These are phyloP conservation scores for Macaria liturata DNA, from an alignment of 2,888 invertebrate species.

Conservation along the genomic window DNA sequence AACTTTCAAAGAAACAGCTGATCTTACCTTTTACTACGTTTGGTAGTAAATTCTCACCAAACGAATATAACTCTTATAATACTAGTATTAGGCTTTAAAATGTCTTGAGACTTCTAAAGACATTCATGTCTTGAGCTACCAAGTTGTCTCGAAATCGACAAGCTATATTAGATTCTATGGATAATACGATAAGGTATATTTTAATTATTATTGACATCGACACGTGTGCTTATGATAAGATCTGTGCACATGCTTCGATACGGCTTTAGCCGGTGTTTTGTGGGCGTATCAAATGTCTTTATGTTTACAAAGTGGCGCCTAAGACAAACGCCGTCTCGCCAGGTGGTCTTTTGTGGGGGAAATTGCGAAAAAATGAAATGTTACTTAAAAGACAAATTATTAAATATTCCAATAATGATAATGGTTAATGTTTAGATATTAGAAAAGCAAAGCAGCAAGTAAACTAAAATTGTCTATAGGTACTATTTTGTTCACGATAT, in stretches of 20 bases:
- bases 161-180: slow-evolving; percentile 16
- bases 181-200: slow-evolving; percentile 6
- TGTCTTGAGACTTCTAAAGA: slow-evolving; percentile 3
- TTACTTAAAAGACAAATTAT: too few species aligned
- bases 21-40: slow-evolving; percentile 57
- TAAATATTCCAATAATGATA: too few species aligned
- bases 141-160: slow-evolving; percentile 10
- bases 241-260: slow-evolving; percentile 77
- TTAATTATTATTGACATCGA: slow-evolving; percentile 31
- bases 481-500: too few species aligned
- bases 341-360: slow-evolving; percentile 43
- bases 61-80: slow-evolving; percentile 10
- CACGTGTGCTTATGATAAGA: slow-evolving; percentile 68
- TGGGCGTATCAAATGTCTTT: slow-evolving; percentile 76
- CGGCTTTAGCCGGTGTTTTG: slow-evolving; percentile 71
- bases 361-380: slow-evolving; percentile 17
- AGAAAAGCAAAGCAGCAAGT: too few species aligned
- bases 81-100: slow-evolving; percentile 20
- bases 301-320: slow-evolving; percentile 62
- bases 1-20: slow-evolving; percentile 61
- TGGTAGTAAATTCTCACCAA: slow-evolving; percentile 41
- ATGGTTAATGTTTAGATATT: too few species aligned
- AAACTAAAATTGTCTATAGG: too few species aligned
- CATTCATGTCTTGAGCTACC: slow-evolving; percentile 18
- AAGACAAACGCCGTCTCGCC: slow-evolving; percentile 48